A percentile compares a stretch with the other conserved stretches of the same genome.
phyloP scores from a whole-genome alignment of 2,797 vertebrate genomes.

The Anisognathus igniventris region DNA sequence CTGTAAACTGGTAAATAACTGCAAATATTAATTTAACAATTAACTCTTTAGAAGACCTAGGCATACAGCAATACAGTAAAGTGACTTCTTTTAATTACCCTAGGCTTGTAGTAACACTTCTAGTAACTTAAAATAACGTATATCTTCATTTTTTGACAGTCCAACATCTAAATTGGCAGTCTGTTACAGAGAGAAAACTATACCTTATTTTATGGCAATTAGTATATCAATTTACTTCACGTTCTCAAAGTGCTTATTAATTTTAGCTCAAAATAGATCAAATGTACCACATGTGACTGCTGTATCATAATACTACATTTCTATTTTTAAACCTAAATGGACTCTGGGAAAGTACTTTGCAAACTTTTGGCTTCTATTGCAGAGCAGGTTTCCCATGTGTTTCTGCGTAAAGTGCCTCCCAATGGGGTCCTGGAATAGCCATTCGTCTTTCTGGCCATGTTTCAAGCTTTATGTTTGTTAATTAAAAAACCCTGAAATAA shows the following conservation, averaged over 20 bases:
- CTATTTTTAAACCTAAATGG: constrained; percentile 66
- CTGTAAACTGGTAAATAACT: neutral
- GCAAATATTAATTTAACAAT: neutral
- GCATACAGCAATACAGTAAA: neutral
- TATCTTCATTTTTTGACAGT: neutral
- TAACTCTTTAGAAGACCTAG: neutral
- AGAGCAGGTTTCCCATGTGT: neutral
- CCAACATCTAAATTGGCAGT: neutral
- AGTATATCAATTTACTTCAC: constrained; percentile 58
- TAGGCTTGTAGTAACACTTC: neutral
- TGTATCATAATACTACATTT: constrained; percentile 56
- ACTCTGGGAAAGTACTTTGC: constrained; percentile 52
- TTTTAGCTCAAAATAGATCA: constrained; percentile 63
- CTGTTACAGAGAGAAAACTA: constrained; percentile 10
- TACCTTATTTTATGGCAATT: constrained; percentile 58
- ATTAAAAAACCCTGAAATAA: neutral
- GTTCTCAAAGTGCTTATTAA: constrained; percentile 58
- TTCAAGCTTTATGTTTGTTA: neutral
- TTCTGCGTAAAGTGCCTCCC: constrained; percentile 10
- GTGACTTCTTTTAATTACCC: neutral
- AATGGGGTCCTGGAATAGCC: neutral
- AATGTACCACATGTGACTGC: constrained; percentile 62
- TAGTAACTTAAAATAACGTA: neutral
- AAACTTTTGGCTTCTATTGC: constrained; percentile 35
- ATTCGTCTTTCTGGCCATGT: neutral